Conservation (phyloP, 2,888 invertebrate genomes). For the Caenorhabditis drosophilae region DNA sequence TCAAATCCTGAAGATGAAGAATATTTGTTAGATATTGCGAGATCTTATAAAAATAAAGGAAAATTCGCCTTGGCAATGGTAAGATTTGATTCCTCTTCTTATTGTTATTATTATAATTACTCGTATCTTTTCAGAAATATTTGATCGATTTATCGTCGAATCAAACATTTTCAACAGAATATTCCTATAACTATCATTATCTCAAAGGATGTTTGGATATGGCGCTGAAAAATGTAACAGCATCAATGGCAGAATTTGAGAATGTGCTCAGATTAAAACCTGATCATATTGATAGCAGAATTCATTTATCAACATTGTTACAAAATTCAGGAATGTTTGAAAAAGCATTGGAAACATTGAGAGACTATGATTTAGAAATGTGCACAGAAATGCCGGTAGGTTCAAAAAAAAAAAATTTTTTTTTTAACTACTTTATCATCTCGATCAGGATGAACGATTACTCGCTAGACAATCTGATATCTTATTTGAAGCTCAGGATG, state of each 20-base stretch:
- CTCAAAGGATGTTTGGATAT: slow-evolving; percentile 23
- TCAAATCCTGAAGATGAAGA: slow-evolving; percentile 29
- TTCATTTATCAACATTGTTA: slow-evolving; percentile 60
- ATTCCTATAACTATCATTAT: slow-evolving; percentile 22
- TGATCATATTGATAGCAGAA: slow-evolving; percentile 61
- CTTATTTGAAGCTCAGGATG: slow-evolving; percentile 51
- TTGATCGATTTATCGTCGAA: slow-evolving; percentile 5
- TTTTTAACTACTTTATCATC: slow-evolving; percentile 6
- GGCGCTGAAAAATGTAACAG: slow-evolving; percentile 37
- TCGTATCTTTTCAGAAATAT: slow-evolving; percentile 12
- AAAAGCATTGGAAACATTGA: slow-evolving; percentile 58
- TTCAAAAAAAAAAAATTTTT: slow-evolving; percentile 1
- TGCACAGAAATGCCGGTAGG: slow-evolving; percentile 57
- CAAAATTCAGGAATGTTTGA: slow-evolving; percentile 58
- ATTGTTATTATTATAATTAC: not conserved
- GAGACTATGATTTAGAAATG: slow-evolving; percentile 59
- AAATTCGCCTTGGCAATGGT: slow-evolving; percentile 16
- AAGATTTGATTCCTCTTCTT: not conserved
- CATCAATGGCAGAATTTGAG: slow-evolving; percentile 52
- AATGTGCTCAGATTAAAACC: slow-evolving; percentile 46
- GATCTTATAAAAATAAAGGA: slow-evolving; percentile 37
- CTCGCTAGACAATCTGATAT: slow-evolving; percentile 63
- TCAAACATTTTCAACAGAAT: slow-evolving; percentile 3
- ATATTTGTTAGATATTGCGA: slow-evolving; percentile 45
- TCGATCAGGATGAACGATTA: slow-evolving; percentile 58